A percentile compares a stretch with the other conserved stretches of the same genome.
Evolutionary conservation across 2,113 vertebrate species (phyloP).

Genomic region (Alces alces): DNA sequence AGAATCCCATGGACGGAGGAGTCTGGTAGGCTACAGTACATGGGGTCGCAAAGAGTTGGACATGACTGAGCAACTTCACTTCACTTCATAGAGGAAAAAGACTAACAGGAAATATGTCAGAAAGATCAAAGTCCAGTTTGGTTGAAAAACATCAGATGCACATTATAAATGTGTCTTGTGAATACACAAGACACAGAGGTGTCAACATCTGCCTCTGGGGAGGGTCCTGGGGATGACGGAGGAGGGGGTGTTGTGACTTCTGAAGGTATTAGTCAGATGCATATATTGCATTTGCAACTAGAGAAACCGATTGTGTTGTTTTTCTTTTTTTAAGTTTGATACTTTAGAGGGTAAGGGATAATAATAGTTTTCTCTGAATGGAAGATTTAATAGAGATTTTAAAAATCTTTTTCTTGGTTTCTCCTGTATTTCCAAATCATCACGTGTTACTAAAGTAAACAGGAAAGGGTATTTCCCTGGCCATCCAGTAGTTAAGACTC

Average conservation of each 20-base stretch:
- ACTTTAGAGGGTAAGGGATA: not conserved
- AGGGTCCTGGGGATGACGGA: no score
- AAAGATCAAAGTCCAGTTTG: not conserved
- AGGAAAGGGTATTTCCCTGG: not conserved
- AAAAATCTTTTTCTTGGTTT: not conserved
- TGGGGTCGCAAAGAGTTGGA: not conserved
- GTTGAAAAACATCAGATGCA: not conserved
- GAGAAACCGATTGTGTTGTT: not conserved
- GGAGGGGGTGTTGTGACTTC: not conserved
- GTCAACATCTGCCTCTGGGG: not conserved
- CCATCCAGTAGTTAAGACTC: not conserved
- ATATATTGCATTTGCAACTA: not conserved
- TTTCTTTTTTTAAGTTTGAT: not conserved
- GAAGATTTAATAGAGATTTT: not conserved
- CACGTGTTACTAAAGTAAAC: not conserved
- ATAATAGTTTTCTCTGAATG: not conserved
- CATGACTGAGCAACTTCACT: not conserved
- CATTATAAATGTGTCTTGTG: no score
- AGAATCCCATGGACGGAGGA: not conserved
- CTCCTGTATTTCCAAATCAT: not conserved
- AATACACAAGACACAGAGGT: fast-evolving
- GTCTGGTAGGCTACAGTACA: not conserved
- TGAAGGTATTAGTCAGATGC: not conserved
- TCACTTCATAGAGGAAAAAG: not conserved
- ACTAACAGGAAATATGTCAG: not conserved